Base-by-base conservation (phyloP, 1,140 invertebrate genomes). In the Steinernema feltiae region DNA sequence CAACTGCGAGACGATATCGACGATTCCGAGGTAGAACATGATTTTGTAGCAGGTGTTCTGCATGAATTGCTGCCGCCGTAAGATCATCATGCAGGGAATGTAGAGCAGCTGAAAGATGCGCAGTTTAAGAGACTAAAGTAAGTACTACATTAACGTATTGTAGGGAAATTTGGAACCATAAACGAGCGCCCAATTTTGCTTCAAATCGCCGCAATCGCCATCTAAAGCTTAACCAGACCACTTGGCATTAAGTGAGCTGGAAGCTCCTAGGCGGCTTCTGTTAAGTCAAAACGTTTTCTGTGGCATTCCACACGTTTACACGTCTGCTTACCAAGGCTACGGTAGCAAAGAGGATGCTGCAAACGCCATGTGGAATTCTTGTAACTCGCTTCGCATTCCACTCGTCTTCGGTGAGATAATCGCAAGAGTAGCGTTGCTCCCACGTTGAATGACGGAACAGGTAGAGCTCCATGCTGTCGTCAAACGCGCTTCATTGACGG, bases 21-120 rank as follows among this genome's bases (percentile, higher is more conserved):
- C 17, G 46, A 73, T 48, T 53, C 72, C 72, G 21, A 73, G 72
- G 1, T 31, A 32, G 29, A 73, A 73, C 72, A 73, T 73, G 2
- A 73, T 18, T 24, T 48, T 41, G 29, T 73, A 73, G 18, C 72
- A 73, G 1, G 72, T 48, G n/a, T 48, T 35, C n/a, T 27, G 29
- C n/a, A 73, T 70, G 41, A 73, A 73, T n/a, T 73, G 32, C 29
- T 73, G n/a, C 27, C 29, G 21, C 0, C 41, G 0, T 29, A 73
- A 30, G 30, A 32, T 35, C 21, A 35, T 21, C 0, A 73, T 21
- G 27, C 41, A 27, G 18, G 72, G 72, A 30, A 73, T 18, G 18
- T 73, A 73, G 0, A 73, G 72, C n/a, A n/a, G n/a, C n/a, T n/a
- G n/a, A n/a, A n/a, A n/a, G n/a, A n/a, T n/a, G n/a, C n/a, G n/a